Percentiles rank a stretch among this genome's conserved stretches.
Conservation (phyloP, 2,797 vertebrate species). For the Falco novaeseelandiae region DNA sequence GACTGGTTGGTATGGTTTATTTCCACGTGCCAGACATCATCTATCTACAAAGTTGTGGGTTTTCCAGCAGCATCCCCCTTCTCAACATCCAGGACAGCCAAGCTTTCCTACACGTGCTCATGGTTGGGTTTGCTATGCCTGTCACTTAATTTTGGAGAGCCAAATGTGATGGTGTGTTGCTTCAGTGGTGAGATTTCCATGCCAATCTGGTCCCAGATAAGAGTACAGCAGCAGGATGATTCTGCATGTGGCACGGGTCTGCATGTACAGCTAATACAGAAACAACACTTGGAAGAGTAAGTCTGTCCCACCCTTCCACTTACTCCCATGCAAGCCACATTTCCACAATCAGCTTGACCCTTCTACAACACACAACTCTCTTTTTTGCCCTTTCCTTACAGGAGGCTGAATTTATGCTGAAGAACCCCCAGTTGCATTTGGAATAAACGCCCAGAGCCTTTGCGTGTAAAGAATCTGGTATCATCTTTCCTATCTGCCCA, state of each 20-base stretch:
- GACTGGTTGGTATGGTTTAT: not conserved
- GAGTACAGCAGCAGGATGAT: not conserved
- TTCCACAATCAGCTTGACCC: not conserved
- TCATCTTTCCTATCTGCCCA: not conserved
- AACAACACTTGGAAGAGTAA: not conserved
- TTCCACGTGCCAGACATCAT: not conserved
- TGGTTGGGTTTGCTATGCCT: not conserved
- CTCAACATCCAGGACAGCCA: not conserved
- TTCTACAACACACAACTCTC: not conserved
- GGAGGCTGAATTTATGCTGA: not conserved
- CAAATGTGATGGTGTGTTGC: not conserved
- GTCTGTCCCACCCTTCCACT: not conserved
- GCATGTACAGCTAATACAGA: not conserved
- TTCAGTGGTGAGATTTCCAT: not conserved
- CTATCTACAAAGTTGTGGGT: not conserved
- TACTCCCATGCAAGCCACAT: not conserved
- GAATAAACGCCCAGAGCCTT: not conserved
- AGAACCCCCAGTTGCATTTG: not conserved
- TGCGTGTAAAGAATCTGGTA: not conserved
- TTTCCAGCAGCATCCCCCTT: not conserved
- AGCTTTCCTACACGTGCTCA: rapidly evolving
- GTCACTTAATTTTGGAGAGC: not conserved
- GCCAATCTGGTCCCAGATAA: not conserved
- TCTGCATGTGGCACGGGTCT: not conserved
- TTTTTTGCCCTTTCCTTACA: not conserved